phyloP scores from a whole-genome alignment of 2,797 vertebrate genomes.

The Botia almorhae region DNA sequence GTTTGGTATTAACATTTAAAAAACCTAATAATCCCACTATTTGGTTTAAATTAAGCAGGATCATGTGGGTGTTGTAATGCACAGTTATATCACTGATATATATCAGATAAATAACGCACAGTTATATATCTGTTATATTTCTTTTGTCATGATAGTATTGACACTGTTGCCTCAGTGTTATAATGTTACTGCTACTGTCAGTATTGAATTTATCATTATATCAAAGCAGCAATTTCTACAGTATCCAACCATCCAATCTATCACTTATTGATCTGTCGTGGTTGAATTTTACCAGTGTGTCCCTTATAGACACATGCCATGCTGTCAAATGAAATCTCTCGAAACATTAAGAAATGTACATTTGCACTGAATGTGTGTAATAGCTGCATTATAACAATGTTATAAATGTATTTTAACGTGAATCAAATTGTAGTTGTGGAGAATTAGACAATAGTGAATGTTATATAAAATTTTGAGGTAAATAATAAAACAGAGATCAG shows the following conservation, averaged over 20 bases:
- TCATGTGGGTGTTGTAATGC: too few relatives aligned
- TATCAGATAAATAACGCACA: too few relatives aligned
- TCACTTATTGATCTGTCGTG: not conserved
- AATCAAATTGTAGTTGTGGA: not conserved
- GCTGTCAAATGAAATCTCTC: not conserved
- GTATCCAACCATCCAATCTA: not conserved
- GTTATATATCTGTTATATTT: too few relatives aligned
- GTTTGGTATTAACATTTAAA: too few relatives aligned
- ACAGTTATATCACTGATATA: too few relatives aligned
- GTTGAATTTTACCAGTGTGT: not conserved
- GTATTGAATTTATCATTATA: slow-evolving; percentile 13
- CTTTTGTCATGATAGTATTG: too few relatives aligned
- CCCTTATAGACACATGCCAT: not conserved
- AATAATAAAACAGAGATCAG: slow-evolving; percentile 15
- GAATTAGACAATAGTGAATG: slow-evolving; percentile 16
- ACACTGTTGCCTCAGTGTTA: too few relatives aligned
- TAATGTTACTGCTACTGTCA: too few relatives aligned
- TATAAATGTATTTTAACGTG: slow-evolving; percentile 17
- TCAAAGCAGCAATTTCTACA: slow-evolving; percentile 8
- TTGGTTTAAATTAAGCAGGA: too few relatives aligned
- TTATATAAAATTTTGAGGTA: not conserved
- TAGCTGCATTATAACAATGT: not conserved
- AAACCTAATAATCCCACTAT: too few relatives aligned
- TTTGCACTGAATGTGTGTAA: not conserved
- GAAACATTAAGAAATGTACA: not conserved